Base-by-base conservation (phyloP, 1,140 invertebrate species). In the Drosophila nikananu region DNA sequence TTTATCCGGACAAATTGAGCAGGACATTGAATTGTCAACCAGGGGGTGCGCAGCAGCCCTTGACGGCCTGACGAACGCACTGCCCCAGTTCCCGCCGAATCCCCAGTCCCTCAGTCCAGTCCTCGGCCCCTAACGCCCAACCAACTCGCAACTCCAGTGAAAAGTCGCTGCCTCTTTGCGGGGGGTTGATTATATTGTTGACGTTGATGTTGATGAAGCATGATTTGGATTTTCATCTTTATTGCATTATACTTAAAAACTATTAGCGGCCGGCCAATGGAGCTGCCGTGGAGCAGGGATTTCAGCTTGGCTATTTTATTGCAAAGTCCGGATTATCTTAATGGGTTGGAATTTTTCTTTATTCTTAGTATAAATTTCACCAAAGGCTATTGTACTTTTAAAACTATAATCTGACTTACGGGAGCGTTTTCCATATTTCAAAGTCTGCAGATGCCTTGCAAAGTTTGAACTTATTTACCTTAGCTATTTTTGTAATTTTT, bases 181-280 rank as follows among this genome's bases (percentile, higher is more conserved):
- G 72, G 73, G 80, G 81, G 60, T 77, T 86, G 86, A 86, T 91
- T 91, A 90, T 91, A 86, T 80, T 90, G 86, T 91, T 90, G 86
- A 91, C 86, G 86, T 91, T 91, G 86, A 90, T 80, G 86, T 90
- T 90, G 86, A 90, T 91, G 86, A 91, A 90, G 86, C 86, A 91
- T 89, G 86, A 90, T 90, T 90, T 86, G 76, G 83, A 86, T 84
- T 90, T 90, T 90, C 86, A 90, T 91, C 87, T 86, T 90, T 91
- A 90, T 90, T 90, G 86, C 82, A 90, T 90, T 91, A 90, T 83
- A 84, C 86, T 90, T 90, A 90, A 90, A 87, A 90, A 90, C 86
- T 90, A 90, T 90, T 90, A 90, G 86, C 81, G 81, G 61, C 86
- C 23, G 42, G 21, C 30, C n/a, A 32, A 15, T 30, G 32, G 66